Evolutionary conservation across 2,113 vertebrate species (phyloP).

Genomic region (Neotragus moschatus): DNA sequence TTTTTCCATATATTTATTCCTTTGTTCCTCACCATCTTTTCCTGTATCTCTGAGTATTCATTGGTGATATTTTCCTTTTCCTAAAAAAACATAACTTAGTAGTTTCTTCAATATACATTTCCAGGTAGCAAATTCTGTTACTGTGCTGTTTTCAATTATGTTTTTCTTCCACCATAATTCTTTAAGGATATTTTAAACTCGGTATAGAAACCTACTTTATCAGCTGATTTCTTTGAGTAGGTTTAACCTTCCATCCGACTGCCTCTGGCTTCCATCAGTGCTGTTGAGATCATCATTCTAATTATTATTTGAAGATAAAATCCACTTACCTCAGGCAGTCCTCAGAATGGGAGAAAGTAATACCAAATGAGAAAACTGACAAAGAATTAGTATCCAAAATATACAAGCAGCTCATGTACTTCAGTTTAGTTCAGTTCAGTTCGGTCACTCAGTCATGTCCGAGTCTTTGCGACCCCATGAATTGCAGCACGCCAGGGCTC

Average conservation of each 20-base stretch:
- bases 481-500: no score
- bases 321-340: rapidly evolving
- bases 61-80: background rate
- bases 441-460: no score
- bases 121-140: background rate
- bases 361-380: no score
- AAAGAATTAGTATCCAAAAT: no score
- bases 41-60: no score
- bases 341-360: no score
- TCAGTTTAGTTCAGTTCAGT: no score
- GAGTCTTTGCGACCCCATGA: no score
- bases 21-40: background rate
- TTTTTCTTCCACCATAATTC: background rate
- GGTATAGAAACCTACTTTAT: background rate
- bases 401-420: no score
- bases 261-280: background rate
- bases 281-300: background rate
- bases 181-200: background rate
- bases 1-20: background rate
- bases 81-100: background rate
- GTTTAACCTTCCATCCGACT: background rate
- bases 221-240: background rate
- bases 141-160: background rate
- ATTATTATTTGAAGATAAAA: background rate
- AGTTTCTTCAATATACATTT: background rate